Evolutionary conservation across 2,113 vertebrate species (phyloP), one percentile per base, ranked within the genome.

Genomic region (Sander vitreus): DNA sequence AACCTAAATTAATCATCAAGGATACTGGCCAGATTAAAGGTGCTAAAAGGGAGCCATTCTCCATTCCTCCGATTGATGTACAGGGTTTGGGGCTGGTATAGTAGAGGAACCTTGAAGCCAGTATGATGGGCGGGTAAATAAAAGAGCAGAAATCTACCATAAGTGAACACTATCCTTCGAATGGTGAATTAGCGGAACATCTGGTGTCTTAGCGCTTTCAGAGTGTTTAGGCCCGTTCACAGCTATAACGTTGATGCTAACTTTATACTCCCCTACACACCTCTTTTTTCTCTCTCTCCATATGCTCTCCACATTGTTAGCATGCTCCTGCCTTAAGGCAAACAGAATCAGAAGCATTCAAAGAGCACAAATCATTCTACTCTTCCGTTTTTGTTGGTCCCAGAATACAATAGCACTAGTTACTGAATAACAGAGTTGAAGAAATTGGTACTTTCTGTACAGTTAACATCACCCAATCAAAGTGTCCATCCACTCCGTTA

Each of bases 1-100:
- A 50, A 64, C 62, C 63, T 59, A 25, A 83, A 85, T 85, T 19
- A 86, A 76, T 80, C 39, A 86, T 74, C 36, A 57, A 68, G 30
- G 67, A 80, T 48, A 66, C 53, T n/a, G 57, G 72, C 48, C 50
- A 73, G 57, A 82, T 75, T 51, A 62, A 79, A 78, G 47, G 33
- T 43, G 36, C 8, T 53, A 39, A 58, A 14, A 39, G 47, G 19
- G 18, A 60, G 33, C 11, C 7, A 5, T 30, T 80, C 36, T 30
- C 13, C 18, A 4, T 15, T 53, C 54, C 4, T 48, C 27, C 45
- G 55, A 68, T 12, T 43, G 43, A 57, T 70, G 9, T 12, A 47
- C 48, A 54, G 8, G 23, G 67, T 8, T 63, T 23, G 15, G 43
- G 47, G n/a, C 36, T 45, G n/a, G 8, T 36, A 21, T 23, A 30